A percentile compares a stretch with the other conserved stretches of the same genome.
Evolutionary conservation across 2,888 invertebrate species (phyloP).

Genomic region (Netelia fuscicornis): DNA sequence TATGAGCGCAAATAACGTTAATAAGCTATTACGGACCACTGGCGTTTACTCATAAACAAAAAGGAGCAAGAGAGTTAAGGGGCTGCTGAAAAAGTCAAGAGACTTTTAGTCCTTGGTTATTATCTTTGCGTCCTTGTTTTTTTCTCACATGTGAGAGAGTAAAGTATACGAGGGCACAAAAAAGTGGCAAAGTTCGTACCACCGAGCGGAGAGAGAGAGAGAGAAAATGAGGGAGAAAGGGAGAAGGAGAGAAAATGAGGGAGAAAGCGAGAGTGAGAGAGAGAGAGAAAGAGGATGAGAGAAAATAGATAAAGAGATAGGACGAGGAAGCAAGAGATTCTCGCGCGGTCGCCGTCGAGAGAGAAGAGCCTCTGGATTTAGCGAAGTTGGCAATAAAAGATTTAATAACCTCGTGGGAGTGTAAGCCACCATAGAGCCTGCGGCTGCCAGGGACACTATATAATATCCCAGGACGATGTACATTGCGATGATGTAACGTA

Average conservation of each 20-base stretch:
- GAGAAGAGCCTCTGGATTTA: constrained; percentile 53
- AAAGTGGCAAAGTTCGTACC: constrained; percentile 38
- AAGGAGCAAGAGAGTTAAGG: neutral
- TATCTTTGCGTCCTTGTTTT: constrained; percentile 21
- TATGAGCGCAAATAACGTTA: constrained; percentile 11
- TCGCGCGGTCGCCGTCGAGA: constrained; percentile 58
- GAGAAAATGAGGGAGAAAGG: neutral
- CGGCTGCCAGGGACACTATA: constrained; percentile 22
- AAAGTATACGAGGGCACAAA: constrained; percentile 43
- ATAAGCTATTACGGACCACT: neutral
- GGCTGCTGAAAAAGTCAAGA: constrained; percentile 29
- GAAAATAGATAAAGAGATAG: constrained; percentile 12
- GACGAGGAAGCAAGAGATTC: constrained; percentile 33
- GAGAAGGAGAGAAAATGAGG: constrained; percentile 1
- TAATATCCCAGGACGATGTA: constrained; percentile 15
- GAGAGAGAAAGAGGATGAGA: neutral
- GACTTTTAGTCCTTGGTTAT: constrained; percentile 43
- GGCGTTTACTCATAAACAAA: too few relatives aligned
- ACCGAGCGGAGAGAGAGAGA: constrained; percentile 16
- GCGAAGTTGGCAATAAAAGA: constrained; percentile 72
- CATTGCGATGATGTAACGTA: constrained; percentile 40
- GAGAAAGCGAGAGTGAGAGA: neutral
- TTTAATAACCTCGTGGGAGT: constrained; percentile 74
- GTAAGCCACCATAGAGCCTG: constrained; percentile 53
- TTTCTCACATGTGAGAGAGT: constrained; percentile 21